A percentile compares a stretch with the other conserved stretches of the same genome.
phyloP scores from a whole-genome alignment of 2,113 vertebrate species.

The Hemichromis elongatus region DNA sequence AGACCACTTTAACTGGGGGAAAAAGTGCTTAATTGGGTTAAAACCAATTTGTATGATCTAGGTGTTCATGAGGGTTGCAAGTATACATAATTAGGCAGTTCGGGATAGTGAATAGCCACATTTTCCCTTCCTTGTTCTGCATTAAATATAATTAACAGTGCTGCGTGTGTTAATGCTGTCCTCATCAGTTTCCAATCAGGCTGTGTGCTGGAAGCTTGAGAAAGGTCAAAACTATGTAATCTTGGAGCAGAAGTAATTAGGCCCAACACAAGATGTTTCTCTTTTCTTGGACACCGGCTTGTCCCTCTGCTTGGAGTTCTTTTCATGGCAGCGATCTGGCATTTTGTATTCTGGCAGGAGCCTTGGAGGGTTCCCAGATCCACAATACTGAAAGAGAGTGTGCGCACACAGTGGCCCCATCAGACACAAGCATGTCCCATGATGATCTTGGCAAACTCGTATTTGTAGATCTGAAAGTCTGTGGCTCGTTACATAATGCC shows the following conservation, averaged over 20 bases:
- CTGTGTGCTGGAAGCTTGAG: constrained; percentile 36
- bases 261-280: constrained; percentile 53
- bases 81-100: neutral
- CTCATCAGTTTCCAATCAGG: constrained; percentile 4
- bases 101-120: neutral
- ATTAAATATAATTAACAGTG: constrained; percentile 5
- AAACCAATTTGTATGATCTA: neutral
- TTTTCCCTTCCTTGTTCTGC: neutral
- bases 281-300: constrained; percentile 50
- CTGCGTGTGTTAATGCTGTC: neutral
- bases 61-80: neutral
- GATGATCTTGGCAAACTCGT: constrained; percentile 28
- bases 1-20: neutral
- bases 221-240: constrained; percentile 54
- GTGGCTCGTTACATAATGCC: neutral
- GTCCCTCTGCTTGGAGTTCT: constrained; percentile 39
- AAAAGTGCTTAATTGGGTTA: neutral
- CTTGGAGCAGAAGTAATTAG: constrained; percentile 67
- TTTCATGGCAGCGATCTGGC: constrained; percentile 36
- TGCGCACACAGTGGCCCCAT: constrained; percentile 28
- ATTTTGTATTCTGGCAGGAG: constrained; percentile 60
- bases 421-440: constrained; percentile 33
- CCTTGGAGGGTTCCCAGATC: constrained; percentile 56
- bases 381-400: constrained; percentile 29
- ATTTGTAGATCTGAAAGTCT: constrained; percentile 15